Percentiles rank a stretch among this genome's conserved stretches.
phyloP scores from a whole-genome alignment of 53 echinoderm and acorn worm species.

The Antedon mediterranea region DNA sequence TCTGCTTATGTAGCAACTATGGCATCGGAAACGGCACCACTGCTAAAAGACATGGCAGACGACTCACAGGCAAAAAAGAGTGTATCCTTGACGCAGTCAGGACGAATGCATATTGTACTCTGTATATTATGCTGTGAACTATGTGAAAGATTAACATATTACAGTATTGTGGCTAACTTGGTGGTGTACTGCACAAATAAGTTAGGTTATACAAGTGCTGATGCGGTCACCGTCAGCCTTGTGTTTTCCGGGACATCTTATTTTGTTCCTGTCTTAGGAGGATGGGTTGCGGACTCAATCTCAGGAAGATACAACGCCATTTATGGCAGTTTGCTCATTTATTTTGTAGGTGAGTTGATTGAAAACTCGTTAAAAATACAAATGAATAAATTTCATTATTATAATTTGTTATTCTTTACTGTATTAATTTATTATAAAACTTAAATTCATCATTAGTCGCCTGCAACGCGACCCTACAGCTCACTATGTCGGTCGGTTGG shows the following conservation, averaged over 20 bases:
- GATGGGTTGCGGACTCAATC: constrained; percentile 13
- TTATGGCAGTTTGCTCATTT: constrained; percentile 5
- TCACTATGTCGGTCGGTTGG: too few species aligned
- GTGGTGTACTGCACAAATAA: constrained; percentile 19
- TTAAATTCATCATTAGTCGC: too few species aligned
- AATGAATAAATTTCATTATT: too few species aligned
- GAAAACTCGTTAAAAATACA: too few species aligned
- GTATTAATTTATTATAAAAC: too few species aligned
- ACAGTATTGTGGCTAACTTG: constrained; percentile 18
- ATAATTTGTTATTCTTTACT: too few species aligned
- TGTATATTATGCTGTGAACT: constrained; percentile 78
- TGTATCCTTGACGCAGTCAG: background rate
- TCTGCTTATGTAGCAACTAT: too few species aligned
- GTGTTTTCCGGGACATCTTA: constrained; percentile 20
- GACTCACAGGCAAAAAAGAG: background rate
- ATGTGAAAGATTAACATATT: constrained; percentile 36
- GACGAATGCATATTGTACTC: constrained; percentile 35
- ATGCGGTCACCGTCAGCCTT: constrained; percentile 22
- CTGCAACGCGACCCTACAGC: too few species aligned
- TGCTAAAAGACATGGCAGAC: background rate
- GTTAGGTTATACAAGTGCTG: constrained; percentile 18
- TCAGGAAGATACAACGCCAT: constrained; percentile 18
- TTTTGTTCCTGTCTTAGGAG: constrained; percentile 12
- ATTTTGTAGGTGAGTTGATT: constrained; percentile 14
- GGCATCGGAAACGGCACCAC: background rate